Conservation (phyloP, 2,113 vertebrate species). For the Noturus placidus region DNA sequence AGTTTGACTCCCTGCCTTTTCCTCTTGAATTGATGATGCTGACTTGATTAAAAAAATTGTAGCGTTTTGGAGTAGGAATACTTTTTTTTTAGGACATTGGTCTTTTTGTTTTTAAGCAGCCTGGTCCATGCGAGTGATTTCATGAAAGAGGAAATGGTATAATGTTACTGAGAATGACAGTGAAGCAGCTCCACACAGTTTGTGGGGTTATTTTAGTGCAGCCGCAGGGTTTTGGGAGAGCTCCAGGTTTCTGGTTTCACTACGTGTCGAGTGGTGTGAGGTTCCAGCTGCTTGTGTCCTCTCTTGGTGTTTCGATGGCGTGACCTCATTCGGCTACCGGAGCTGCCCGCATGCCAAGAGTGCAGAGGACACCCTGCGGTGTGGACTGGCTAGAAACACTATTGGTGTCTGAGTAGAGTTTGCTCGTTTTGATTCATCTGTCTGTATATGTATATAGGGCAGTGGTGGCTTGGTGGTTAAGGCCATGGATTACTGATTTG, state of each 20-base stretch:
- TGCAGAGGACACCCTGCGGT: conserved; percentile 18
- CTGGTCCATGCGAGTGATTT: not conserved
- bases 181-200: conserved; percentile 10
- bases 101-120: not conserved
- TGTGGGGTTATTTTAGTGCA: conserved; percentile 46
- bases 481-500: no score
- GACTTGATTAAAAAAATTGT: not conserved
- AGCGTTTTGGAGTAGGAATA: not conserved
- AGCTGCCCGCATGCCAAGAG: conserved; percentile 24
- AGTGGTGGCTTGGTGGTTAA: no score
- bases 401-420: not conserved
- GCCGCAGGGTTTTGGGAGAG: conserved; percentile 18
- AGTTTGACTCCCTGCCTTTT: not conserved
- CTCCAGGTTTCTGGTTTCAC: conserved; percentile 46
- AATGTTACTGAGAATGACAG: not conserved
- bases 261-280: conserved; percentile 7
- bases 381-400: conserved; percentile 7
- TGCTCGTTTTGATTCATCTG: not conserved
- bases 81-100: not conserved
- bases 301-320: conserved; percentile 11
- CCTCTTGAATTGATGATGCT: not conserved
- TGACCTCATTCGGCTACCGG: conserved; percentile 32
- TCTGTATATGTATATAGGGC: no score
- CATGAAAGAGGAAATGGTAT: not conserved
- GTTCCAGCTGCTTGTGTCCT: conserved; percentile 18